Conservation (phyloP, 2,113 vertebrate species). For the Muntiacus muntjak region DNA sequence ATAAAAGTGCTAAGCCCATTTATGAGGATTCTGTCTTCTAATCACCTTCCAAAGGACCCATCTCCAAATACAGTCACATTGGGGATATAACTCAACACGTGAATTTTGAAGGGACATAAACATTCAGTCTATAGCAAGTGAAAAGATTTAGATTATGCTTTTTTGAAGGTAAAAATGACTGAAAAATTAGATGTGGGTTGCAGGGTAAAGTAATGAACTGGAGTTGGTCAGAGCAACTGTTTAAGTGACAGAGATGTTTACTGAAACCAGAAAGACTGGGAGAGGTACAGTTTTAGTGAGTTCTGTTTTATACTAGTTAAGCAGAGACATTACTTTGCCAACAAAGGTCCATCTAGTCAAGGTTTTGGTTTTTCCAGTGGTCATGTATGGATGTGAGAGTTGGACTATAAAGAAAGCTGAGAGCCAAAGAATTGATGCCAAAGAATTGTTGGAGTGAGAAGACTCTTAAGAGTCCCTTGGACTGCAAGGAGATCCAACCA, state of each 20-base stretch:
- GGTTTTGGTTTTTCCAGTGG: no score
- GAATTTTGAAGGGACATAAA: background rate
- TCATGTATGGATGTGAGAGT: no score
- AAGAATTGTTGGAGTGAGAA: no score
- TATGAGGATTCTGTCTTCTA: background rate
- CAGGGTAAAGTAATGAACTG: background rate
- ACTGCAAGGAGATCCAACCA: no score
- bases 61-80: background rate
- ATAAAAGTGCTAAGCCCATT: background rate
- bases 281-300: background rate
- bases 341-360: no score
- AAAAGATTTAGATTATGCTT: background rate
- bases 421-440: no score
- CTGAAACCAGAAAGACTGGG: background rate
- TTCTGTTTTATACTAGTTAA: background rate
- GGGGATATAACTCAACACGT: background rate
- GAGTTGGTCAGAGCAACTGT: background rate
- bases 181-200: background rate
- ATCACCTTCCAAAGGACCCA: background rate
- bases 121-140: background rate
- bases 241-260: background rate
- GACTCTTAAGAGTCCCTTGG: no score
- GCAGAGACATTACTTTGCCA: no score
- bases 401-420: no score
- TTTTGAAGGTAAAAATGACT: background rate